Conservation (phyloP, 1,140 invertebrate genomes). For the Theocolax elegans region DNA sequence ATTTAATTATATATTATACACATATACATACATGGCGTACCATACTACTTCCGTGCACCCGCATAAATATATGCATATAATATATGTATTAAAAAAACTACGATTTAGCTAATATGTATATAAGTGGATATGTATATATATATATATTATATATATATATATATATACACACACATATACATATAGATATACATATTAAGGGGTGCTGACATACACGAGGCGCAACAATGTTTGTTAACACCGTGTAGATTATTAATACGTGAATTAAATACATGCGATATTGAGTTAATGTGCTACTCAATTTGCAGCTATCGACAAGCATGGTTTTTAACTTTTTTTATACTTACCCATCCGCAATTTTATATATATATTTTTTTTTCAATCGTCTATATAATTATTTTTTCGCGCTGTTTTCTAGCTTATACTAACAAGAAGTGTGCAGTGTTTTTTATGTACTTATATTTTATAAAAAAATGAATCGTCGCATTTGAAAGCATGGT, state of each 20-base stretch:
- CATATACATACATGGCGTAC: no score
- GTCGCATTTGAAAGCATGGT: slow-evolving; percentile 21
- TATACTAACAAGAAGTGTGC: slow-evolving; percentile 25
- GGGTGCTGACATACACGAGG: no score
- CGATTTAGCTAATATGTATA: no score
- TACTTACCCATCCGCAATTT: background rate
- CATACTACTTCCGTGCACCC: no score
- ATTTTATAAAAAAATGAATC: slow-evolving; percentile 11
- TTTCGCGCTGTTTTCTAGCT: slow-evolving; percentile 15
- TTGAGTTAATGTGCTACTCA: slow-evolving; percentile 19
- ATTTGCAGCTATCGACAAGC: slow-evolving; percentile 41
- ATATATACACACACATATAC: no score
- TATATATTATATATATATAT: no score
- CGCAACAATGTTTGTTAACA: no score
- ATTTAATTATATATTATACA: slow-evolving; percentile 62
- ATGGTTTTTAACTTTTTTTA: slow-evolving; percentile 22
- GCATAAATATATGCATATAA: no score
- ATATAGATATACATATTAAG: no score
- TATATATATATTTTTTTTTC: background rate
- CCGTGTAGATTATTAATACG: no score
- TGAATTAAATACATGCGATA: slow-evolving; percentile 13
- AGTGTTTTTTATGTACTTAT: slow-evolving; percentile 26
- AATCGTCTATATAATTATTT: slow-evolving; percentile 4
- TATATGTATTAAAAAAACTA: no score
- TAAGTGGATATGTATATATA: no score